phyloP scores from a whole-genome alignment of 2,888 invertebrate species.

The Tetanocera ferruginea region DNA sequence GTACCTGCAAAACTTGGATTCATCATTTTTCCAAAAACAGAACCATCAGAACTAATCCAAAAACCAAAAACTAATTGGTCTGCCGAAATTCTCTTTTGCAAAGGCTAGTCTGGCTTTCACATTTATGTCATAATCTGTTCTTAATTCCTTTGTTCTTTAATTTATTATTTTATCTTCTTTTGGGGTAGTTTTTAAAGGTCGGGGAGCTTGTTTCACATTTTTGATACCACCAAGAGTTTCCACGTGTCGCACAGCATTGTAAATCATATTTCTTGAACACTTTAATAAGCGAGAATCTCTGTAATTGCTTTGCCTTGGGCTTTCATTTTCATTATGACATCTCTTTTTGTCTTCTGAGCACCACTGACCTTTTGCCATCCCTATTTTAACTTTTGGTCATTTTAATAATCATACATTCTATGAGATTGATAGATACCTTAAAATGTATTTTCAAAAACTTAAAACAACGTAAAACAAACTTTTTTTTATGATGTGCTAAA shows the following conservation, averaged over 20 bases:
- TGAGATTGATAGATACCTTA: background rate
- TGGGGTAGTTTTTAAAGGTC: no score
- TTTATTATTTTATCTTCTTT: no score
- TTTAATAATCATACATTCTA: background rate
- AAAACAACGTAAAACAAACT: background rate
- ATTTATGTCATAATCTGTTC: background rate
- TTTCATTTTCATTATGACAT: background rate
- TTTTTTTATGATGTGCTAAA: background rate
- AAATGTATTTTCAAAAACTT: background rate
- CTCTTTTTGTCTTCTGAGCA: no score
- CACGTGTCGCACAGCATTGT: no score
- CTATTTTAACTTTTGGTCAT: background rate
- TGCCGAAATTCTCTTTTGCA: no score
- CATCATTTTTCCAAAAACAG: constrained; percentile 31
- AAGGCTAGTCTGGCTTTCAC: background rate
- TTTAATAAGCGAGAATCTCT: background rate
- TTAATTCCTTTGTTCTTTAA: background rate
- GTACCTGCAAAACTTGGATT: constrained; percentile 33
- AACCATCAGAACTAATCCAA: background rate
- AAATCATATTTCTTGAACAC: constrained; percentile 20
- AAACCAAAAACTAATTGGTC: no score
- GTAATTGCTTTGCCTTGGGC: background rate
- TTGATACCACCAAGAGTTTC: no score
- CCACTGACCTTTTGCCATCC: background rate
- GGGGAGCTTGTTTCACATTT: no score